Evolutionary conservation across 2,113 vertebrate species (phyloP).

Genomic region (Cheilinus undulatus): DNA sequence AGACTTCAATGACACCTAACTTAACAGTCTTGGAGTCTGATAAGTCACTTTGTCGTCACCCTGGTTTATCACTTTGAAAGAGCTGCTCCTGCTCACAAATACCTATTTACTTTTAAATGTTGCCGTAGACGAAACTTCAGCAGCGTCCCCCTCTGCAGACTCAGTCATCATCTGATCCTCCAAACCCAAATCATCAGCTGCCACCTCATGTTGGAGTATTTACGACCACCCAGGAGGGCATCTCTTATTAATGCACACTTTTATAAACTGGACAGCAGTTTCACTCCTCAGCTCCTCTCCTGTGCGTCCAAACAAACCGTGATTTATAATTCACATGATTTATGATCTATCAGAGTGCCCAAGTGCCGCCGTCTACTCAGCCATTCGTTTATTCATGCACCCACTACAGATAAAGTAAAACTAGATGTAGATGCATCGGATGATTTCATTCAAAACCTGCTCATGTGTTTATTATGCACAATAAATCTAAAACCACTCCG

Average conservation of each 20-base stretch:
- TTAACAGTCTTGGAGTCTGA: slow-evolving; percentile 14
- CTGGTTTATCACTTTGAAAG: slow-evolving; percentile 7
- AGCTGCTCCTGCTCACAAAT: slow-evolving; percentile 9
- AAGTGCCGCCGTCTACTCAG: slow-evolving; percentile 71
- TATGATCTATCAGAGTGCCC: slow-evolving; percentile 75
- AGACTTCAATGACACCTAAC: slow-evolving; percentile 5
- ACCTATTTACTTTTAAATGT: slow-evolving; percentile 16
- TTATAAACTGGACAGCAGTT: slow-evolving; percentile 84
- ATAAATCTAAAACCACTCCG: slow-evolving; percentile 82
- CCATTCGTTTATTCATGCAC: slow-evolving; percentile 69
- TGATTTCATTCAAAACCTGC: slow-evolving; percentile 82
- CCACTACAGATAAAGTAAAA: slow-evolving; percentile 80
- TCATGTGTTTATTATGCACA: slow-evolving; percentile 83
- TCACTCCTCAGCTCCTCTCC: slow-evolving; percentile 66
- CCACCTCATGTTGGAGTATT: slow-evolving; percentile 79
- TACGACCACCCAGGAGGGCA: slow-evolving; percentile 78
- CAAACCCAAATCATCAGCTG: slow-evolving; percentile 76
- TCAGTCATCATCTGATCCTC: slow-evolving; percentile 51
- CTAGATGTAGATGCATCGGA: slow-evolving; percentile 80
- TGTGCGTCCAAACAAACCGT: slow-evolving; percentile 82
- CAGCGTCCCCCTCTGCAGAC: slow-evolving; percentile 10
- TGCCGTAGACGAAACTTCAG: slow-evolving; percentile 35
- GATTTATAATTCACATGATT: slow-evolving; percentile 86
- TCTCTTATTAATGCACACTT: slow-evolving; percentile 83
- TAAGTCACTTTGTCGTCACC: slow-evolving; percentile 27